Evolutionary conservation across 2,113 vertebrate species (phyloP).

Genomic region (Oenanthe melanoleuca): DNA sequence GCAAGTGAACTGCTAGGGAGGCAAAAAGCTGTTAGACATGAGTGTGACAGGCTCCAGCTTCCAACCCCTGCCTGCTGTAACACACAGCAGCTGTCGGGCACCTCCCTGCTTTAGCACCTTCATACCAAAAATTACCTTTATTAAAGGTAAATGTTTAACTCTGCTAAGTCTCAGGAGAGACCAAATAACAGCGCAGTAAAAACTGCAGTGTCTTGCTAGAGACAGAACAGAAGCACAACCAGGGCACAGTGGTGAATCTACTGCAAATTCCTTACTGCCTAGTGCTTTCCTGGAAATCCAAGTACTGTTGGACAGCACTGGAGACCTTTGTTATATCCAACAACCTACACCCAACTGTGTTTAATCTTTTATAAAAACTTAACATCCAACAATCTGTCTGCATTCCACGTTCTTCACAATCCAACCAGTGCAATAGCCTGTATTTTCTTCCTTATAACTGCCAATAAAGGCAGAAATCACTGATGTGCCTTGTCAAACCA

Average conservation of each 20-base stretch:
- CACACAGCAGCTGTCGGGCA: neutral
- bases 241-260: neutral
- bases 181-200: rapidly evolving
- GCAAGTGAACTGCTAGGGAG: neutral
- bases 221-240: neutral
- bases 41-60: neutral
- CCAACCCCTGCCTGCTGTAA: neutral
- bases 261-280: neutral
- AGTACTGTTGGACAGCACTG: neutral
- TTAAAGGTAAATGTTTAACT: neutral
- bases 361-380: neutral
- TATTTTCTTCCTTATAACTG: neutral
- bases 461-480: neutral
- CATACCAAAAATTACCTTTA: rapidly evolving
- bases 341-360: neutral
- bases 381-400: neutral
- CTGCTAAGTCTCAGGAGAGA: neutral
- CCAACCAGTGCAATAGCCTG: neutral
- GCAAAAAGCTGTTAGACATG: neutral
- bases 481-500: neutral
- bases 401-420: neutral
- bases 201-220: neutral
- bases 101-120: neutral
- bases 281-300: neutral
- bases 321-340: neutral